Conservation (phyloP, 2,113 vertebrate genomes). For the Cyprinodon brontotheroides region DNA sequence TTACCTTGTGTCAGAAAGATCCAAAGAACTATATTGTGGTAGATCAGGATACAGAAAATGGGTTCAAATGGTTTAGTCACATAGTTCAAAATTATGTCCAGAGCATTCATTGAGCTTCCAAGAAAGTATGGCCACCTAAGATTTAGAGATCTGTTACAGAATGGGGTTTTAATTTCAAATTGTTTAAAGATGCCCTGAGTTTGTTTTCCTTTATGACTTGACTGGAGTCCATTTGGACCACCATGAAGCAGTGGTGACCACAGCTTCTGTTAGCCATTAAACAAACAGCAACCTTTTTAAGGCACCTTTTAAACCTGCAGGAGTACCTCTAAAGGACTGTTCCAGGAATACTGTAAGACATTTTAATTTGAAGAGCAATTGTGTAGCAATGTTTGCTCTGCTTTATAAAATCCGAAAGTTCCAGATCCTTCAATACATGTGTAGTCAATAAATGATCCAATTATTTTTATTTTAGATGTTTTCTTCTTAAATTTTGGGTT, state of each 20-base stretch:
- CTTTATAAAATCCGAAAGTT: background rate
- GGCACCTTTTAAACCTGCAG: constrained; percentile 32
- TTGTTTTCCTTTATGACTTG: constrained; percentile 1
- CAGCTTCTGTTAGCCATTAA: constrained; percentile 24
- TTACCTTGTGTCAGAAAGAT: background rate
- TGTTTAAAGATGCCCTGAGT: background rate
- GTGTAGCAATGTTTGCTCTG: background rate
- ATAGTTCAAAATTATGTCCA: background rate
- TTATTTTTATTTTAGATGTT: too few relatives aligned
- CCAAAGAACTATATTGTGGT: background rate
- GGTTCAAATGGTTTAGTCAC: background rate
- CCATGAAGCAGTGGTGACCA: constrained; percentile 39
- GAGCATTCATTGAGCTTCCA: background rate
- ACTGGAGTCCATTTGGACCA: constrained; percentile 22
- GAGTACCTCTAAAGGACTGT: constrained; percentile 5
- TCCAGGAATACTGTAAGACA: constrained; percentile 19
- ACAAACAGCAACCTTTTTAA: constrained; percentile 41
- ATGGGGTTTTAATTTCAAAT: background rate
- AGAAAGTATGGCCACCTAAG: background rate
- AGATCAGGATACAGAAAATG: background rate
- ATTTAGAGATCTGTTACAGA: background rate
- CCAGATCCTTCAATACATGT: background rate
- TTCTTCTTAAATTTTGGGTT: background rate
- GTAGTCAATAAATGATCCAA: too few relatives aligned
- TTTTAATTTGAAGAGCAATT: background rate